phyloP scores from a whole-genome alignment of 2,888 invertebrate genomes.

The Lamellibrachia satsuma region DNA sequence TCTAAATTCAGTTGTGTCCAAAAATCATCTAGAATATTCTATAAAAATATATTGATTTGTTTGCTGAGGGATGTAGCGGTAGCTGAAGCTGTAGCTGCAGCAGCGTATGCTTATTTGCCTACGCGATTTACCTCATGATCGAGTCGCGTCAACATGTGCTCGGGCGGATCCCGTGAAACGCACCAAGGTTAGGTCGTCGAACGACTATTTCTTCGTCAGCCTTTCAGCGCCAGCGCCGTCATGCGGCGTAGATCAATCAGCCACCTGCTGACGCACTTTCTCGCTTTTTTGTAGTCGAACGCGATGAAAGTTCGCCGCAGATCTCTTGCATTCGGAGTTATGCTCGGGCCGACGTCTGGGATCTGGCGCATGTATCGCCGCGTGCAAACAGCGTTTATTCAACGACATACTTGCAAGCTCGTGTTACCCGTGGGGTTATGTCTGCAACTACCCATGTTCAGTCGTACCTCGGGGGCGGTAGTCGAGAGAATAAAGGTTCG shows the following conservation, averaged over 20 bases:
- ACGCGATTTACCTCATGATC: too few species aligned
- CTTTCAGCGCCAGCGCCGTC: background rate
- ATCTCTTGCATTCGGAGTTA: background rate
- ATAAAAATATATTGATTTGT: too few species aligned
- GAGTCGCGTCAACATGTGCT: background rate
- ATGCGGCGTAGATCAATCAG: background rate
- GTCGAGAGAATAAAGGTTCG: background rate
- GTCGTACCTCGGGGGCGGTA: background rate
- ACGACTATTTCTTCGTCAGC: background rate
- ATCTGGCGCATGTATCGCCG: background rate
- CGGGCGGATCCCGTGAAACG: background rate
- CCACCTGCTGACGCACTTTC: background rate
- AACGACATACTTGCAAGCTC: background rate
- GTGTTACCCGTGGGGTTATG: background rate
- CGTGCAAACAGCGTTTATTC: constrained; percentile 13
- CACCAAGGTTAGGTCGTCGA: background rate
- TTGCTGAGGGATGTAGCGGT: too few species aligned
- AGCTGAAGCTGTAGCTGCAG: background rate
- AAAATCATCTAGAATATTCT: too few species aligned
- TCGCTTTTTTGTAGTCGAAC: background rate
- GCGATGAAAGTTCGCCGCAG: background rate
- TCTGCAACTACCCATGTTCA: background rate
- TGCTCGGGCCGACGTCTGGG: background rate
- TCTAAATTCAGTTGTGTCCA: too few species aligned
- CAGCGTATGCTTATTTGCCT: background rate